Evolutionary conservation across 2,888 invertebrate genomes (phyloP).

Genomic region (Diploptera punctata): DNA sequence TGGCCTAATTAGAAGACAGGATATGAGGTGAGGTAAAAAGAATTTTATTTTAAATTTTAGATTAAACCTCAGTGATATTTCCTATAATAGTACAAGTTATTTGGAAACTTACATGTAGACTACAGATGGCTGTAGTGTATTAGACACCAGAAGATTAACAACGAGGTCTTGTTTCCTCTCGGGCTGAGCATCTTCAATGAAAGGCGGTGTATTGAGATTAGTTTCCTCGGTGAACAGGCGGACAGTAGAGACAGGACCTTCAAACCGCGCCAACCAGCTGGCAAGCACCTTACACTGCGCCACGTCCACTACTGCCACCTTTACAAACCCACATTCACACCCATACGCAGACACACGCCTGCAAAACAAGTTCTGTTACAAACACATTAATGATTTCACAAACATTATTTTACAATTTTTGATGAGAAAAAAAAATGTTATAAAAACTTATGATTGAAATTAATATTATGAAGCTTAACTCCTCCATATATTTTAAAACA

Average conservation of each 20-base stretch:
- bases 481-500: too few species aligned
- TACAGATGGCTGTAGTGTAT: slow-evolving; percentile 62
- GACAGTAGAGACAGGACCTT: slow-evolving; percentile 63
- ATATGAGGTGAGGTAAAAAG: too few species aligned
- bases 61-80: too few species aligned
- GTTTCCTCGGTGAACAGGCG: slow-evolving; percentile 55
- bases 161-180: slow-evolving; percentile 46
- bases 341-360: slow-evolving; percentile 65
- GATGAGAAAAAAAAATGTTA: too few species aligned
- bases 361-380: too few species aligned
- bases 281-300: slow-evolving; percentile 57
- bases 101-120: slow-evolving; percentile 63
- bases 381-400: too few species aligned
- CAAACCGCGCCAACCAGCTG: slow-evolving; percentile 60
- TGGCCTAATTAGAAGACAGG: too few species aligned
- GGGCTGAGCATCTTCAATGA: slow-evolving; percentile 17
- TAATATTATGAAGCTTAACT: too few species aligned
- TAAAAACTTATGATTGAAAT: too few species aligned
- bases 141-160: slow-evolving; percentile 63
- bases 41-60: too few species aligned
- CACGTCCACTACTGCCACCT: slow-evolving; percentile 60
- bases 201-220: slow-evolving; percentile 47
- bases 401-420: too few species aligned
- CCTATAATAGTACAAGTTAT: too few species aligned
- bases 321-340: slow-evolving; percentile 66